Evolutionary conservation across 2,888 invertebrate species (phyloP), one percentile per base, ranked within the genome.

Genomic region (Stenoptilia bipunctidactyla): DNA sequence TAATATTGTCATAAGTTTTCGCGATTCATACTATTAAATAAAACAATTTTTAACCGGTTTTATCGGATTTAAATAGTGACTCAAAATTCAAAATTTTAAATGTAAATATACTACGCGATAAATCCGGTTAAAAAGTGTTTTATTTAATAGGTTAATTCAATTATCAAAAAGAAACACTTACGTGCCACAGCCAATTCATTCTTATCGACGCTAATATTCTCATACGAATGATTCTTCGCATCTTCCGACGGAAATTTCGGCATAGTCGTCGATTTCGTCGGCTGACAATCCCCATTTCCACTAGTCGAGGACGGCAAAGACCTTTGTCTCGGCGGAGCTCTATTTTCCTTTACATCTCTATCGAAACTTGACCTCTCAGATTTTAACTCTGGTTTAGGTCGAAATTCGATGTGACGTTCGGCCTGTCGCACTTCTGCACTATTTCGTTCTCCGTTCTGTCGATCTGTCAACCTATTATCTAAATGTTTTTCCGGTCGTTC

Each of bases 181-280:
- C 82, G 66, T 45, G 64, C 69, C 44, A 74, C 60, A 37, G 77
- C 68, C 42, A 73, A 49, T 42, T 79, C 77, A 42, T 76, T 75
- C 40, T 68, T 71, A 43, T 77, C 80, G 1, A 67, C 66, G 0
- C 63, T 63, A 0, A 82, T 71, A 49, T 82, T 83, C 40, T 83
- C 82, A 40, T 83, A 83, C 1, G 79, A 75, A 1, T 80, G 71
- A 33, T 80, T 79, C 42, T 71, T 79, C 0, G 50, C 44, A 4
- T 80, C 80, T 35, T 79, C 77, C 0, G 77, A 75, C 0, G 85
- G 85, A 39, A 87, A 86, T 46, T 87, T 87, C 0, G 87, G 87
- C 64, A 86, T 86, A 0, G 87, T 87, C 2, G 72, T 86, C 0
- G 87, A 88, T 40, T 88, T 88, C 0, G 86, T 80, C 0, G 85